Evolutionary conservation across 2,113 vertebrate genomes (phyloP), one percentile per base, ranked within the genome.

Genomic region (Hippoglossus stenolepis): DNA sequence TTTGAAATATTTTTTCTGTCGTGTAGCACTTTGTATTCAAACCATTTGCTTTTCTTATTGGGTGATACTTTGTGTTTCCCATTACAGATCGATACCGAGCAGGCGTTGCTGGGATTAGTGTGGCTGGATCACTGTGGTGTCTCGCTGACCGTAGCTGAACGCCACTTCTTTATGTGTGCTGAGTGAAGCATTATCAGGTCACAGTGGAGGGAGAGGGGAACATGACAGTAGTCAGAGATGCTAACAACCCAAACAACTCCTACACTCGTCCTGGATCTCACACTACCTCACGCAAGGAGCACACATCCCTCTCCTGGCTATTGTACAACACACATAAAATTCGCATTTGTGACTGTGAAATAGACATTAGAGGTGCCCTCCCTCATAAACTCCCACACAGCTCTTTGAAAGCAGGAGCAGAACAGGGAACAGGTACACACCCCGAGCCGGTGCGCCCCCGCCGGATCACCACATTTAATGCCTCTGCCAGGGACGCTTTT

Each of bases 281-380:
- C 20, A 31, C 6, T 43, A 85, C 56, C 62, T 64, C 72, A 74
- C 20, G 23, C 5, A 53, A n/a, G 58, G 45, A 15, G 15, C 2
- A 28, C 76, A 58, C 51, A 26, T 57, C 24, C 9, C 59, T 68
- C 63, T 79, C 51, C 38, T 13, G 7, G 60, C 73, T 68, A 69
- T 88, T 88, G 87, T 75, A 81, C 79, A 90, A 89, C 79, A 64
- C 72, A 35, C 65, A 79, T 91, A 84, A 86, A 82, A 93, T 75
- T 71, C 72, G 53, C 63, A 67, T 65, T 70, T 86, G 86, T 47
- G 70, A 79, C 82, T 69, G 47, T 73, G 75, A 81, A 80, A 85
- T 18, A 71, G 56, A 81, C 79, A 68, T 80, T 68, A 65, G 60
- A 70, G 79, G 64, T 66, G 79, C 73, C 79, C 79, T 82, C 81